Percentiles rank a stretch among this genome's conserved stretches.
Evolutionary conservation across 2,888 invertebrate species (phyloP).

Genomic region (Napeogenes sylphis): DNA sequence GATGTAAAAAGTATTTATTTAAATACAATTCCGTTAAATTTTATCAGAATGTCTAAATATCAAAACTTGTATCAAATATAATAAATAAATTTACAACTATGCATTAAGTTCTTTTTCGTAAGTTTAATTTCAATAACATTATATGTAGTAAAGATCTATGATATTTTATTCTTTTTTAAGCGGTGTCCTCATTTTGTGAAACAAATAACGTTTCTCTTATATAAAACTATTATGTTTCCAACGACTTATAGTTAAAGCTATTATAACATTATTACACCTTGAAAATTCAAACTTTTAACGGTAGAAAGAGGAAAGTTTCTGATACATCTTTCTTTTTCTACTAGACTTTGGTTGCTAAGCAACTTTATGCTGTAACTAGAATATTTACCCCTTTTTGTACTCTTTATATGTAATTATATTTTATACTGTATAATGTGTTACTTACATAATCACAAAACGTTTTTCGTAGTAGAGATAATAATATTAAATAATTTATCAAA

Average conservation of each 20-base stretch:
- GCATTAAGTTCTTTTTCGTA: too few relatives aligned
- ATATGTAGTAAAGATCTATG: too few relatives aligned
- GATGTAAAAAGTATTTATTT: too few relatives aligned
- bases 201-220: slow-evolving; percentile 15
- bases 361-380: too few relatives aligned
- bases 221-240: slow-evolving; percentile 26
- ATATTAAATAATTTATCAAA: slow-evolving; percentile 20
- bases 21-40: too few relatives aligned
- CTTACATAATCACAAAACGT: not conserved
- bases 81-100: too few relatives aligned
- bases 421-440: not conserved
- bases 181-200: slow-evolving; percentile 1
- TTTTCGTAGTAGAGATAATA: slow-evolving; percentile 7
- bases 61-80: slow-evolving; percentile 47
- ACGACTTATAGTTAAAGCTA: slow-evolving; percentile 24
- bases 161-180: too few relatives aligned
- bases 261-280: slow-evolving; percentile 24
- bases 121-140: too few relatives aligned
- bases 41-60: too few relatives aligned
- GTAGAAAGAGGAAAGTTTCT: slow-evolving; percentile 13
- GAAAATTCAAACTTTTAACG: slow-evolving; percentile 17
- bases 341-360: not conserved
- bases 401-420: not conserved
- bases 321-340: not conserved
- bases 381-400: too few relatives aligned